Evolutionary conservation across 2,888 invertebrate species (phyloP).

Genomic region (Chesias legatella): DNA sequence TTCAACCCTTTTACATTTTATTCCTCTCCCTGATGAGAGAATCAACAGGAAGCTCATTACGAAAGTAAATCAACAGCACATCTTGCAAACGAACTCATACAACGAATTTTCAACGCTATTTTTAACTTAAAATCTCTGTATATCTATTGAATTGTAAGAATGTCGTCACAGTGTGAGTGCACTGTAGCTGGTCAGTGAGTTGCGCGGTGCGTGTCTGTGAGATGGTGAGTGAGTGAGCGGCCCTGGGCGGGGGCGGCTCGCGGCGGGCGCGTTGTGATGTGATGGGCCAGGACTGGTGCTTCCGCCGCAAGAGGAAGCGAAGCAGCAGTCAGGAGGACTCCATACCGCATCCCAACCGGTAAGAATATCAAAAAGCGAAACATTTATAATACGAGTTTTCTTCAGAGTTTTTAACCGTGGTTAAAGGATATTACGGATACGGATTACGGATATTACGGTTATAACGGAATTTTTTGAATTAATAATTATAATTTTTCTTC

Average conservation of each 20-base stretch:
- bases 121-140: slow-evolving; percentile 11
- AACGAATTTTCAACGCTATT: slow-evolving; percentile 13
- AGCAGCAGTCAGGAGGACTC: slow-evolving; percentile 83
- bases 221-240: slow-evolving; percentile 54
- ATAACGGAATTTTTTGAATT: too few species aligned
- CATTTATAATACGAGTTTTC: too few species aligned
- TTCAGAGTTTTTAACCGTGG: too few species aligned
- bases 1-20: neutral
- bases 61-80: slow-evolving; percentile 6
- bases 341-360: slow-evolving; percentile 81
- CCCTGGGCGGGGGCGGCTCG: slow-evolving; percentile 77
- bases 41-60: slow-evolving; percentile 38
- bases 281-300: slow-evolving; percentile 89
- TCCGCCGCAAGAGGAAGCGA: slow-evolving; percentile 85
- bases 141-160: slow-evolving; percentile 19
- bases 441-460: too few species aligned
- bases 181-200: slow-evolving; percentile 11
- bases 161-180: slow-evolving; percentile 13
- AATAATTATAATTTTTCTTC: too few species aligned
- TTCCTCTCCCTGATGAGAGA: slow-evolving; percentile 9
- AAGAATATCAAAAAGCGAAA: slow-evolving; percentile 27
- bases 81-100: slow-evolving; percentile 10
- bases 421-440: too few species aligned
- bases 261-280: slow-evolving; percentile 78
- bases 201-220: slow-evolving; percentile 25